phyloP scores from a whole-genome alignment of 2,888 invertebrate species.

The Napeogenes inachia region DNA sequence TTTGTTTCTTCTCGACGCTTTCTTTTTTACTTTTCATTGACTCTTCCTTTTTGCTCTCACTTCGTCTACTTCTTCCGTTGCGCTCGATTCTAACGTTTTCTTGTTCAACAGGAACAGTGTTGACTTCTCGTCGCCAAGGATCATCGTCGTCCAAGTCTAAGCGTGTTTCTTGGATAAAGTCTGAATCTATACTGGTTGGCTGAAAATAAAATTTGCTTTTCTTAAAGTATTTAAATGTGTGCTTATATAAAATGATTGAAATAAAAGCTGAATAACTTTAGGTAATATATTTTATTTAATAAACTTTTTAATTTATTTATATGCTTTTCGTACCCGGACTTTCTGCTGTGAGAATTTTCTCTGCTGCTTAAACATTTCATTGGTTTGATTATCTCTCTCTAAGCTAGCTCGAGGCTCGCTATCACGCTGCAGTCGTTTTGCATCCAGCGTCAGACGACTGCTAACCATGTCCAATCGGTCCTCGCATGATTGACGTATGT shows the following conservation, averaged over 20 bases:
- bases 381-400: constrained; percentile 68
- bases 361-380: constrained; percentile 66
- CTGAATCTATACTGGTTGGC: constrained; percentile 68
- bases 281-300: background rate
- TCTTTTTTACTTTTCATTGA: constrained; percentile 54
- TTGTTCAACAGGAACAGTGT: constrained; percentile 45
- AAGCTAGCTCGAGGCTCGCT: constrained; percentile 63
- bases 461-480: constrained; percentile 80
- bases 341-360: constrained; percentile 61
- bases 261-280: no score
- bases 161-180: constrained; percentile 62
- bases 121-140: constrained; percentile 56
- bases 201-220: constrained; percentile 32
- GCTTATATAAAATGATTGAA: no score
- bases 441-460: constrained; percentile 57
- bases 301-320: background rate
- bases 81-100: constrained; percentile 58
- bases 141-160: constrained; percentile 63
- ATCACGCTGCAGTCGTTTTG: constrained; percentile 54
- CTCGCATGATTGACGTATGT: constrained; percentile 86
- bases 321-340: constrained; percentile 36
- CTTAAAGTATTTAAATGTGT: background rate
- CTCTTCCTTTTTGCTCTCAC: constrained; percentile 62
- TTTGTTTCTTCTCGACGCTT: constrained; percentile 54
- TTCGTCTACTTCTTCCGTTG: constrained; percentile 56